Conservation (phyloP, 2,797 vertebrate genomes). For the Onychomys arenicola region DNA sequence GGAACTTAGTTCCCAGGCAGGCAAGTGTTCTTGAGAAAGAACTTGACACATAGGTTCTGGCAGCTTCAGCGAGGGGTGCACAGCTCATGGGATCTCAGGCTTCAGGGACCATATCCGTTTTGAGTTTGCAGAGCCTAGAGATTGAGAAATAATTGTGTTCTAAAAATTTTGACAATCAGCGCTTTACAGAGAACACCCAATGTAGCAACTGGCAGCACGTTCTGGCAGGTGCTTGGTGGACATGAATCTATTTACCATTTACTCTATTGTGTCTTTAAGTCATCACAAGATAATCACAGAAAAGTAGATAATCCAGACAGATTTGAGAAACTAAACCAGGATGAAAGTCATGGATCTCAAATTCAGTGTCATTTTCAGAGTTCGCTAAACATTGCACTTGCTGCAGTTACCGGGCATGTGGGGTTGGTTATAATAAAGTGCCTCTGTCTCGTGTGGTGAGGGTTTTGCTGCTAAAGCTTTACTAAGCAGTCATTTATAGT, state of each 20-base stretch:
- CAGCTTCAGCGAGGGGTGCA: not conserved
- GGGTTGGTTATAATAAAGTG: not conserved
- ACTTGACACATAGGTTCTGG: not conserved
- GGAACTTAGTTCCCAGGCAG: not conserved
- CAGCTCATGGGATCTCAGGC: not conserved
- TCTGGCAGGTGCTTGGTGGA: not conserved
- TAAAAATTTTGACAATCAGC: not conserved
- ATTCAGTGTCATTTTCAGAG: slow-evolving; percentile 24
- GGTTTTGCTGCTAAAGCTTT: slow-evolving; percentile 12
- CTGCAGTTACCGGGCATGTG: not conserved
- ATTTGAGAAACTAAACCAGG: slow-evolving; percentile 46
- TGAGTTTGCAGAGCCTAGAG: slow-evolving; percentile 31
- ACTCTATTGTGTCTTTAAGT: not conserved
- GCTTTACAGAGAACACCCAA: not conserved
- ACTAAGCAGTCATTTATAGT: not conserved
- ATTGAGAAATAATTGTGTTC: not conserved
- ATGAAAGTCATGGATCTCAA: slow-evolving; percentile 20
- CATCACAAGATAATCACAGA: not conserved
- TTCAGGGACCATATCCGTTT: not conserved
- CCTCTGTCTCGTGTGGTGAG: not conserved
- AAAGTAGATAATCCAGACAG: not conserved
- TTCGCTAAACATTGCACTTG: not conserved
- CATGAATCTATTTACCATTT: not conserved
- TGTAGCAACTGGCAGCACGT: not conserved
- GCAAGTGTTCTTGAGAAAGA: not conserved